These are phyloP conservation scores for Hyaena hyaena DNA, from an alignment of 2,113 vertebrate species.

Conservation along the genomic window DNA sequence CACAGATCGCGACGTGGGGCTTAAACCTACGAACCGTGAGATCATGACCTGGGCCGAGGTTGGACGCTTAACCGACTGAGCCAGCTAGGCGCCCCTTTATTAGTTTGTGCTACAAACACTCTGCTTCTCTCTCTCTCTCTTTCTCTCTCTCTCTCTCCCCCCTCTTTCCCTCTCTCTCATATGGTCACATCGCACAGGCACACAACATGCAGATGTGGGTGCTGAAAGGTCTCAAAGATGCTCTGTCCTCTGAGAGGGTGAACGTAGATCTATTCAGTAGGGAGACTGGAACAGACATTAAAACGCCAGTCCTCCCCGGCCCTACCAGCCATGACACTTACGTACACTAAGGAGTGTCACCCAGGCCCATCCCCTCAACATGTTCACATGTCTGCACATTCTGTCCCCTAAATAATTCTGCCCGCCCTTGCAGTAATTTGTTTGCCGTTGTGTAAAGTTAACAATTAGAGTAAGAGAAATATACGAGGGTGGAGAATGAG, in stretches of 20 bases:
- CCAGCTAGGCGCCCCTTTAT: too few relatives aligned
- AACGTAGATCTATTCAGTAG: neutral
- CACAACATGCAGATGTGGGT: neutral
- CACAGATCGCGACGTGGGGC: too few relatives aligned
- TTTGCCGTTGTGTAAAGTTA: conserved; percentile 47
- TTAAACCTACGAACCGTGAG: too few relatives aligned
- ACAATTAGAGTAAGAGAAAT: conserved; percentile 45
- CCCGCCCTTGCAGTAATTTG: neutral
- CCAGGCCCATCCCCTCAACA: neutral
- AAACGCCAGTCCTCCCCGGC: neutral
- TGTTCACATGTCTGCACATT: neutral
- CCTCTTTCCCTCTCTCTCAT: neutral
- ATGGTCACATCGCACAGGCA: neutral
- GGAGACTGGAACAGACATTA: neutral
- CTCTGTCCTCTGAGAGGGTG: neutral
- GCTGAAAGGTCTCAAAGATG: neutral
- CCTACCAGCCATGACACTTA: neutral
- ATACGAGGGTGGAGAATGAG: neutral
- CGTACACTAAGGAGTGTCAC: neutral
- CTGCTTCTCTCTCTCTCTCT: neutral
- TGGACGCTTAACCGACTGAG: too few relatives aligned
- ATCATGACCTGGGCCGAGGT: too few relatives aligned
- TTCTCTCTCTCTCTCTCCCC: neutral
- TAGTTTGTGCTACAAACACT: neutral
- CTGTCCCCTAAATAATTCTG: conserved; percentile 33